Base-by-base conservation (phyloP, 1,140 invertebrate genomes). In the Euglossa dilemma region DNA sequence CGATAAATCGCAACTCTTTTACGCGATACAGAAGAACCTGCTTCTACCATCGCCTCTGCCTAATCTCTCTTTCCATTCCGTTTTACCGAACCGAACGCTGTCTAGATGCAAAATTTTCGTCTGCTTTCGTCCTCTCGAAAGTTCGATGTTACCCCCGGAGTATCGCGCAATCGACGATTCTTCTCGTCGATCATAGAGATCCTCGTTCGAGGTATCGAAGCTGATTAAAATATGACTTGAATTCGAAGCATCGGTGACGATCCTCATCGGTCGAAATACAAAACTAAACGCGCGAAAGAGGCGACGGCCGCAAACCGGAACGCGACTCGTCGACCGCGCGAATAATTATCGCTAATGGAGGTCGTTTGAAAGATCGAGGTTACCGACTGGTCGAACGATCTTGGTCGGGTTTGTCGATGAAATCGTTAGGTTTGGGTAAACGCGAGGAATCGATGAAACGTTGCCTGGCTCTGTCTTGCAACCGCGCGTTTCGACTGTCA, bases 401-500 rank as follows among this genome's bases (percentile, higher is more conserved):
- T 6, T 18, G 47, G 59, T 2, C 8, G 0, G 47, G 28, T 64
- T n/a, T n/a, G 52, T n/a, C 52, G 12, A 43, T 50, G 28, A 61
- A 56, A 81, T 66, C 43, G 36, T 25, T 20, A 61, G 43, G 36
- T 52, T 57, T 63, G 52, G 73, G 63, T 69, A 82, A 82, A 82
- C 52, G 43, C 45, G 54, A 7, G 18, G 66, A 73, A 83, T 87
- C 85, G 59, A 83, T 86, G 81, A 54, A 87, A 86, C 76, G 63
- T 56, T 83, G 20, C 43, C 36, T 1, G 3, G 47, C 57, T 83
- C 70, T 73, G 77, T 83, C 74, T 79, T 83, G 57, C 64, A 79
- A 45, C 63, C 85, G 25, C 74, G 69, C 74, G 74, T 87, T 87
- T 87, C 63, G 85, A 23, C 74, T 86, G 74, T 87, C 85, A 79